Percentiles rank a stretch among this genome's conserved stretches.
Evolutionary conservation across 2,888 invertebrate species (phyloP).

Genomic region (Bedellia somnulentella): DNA sequence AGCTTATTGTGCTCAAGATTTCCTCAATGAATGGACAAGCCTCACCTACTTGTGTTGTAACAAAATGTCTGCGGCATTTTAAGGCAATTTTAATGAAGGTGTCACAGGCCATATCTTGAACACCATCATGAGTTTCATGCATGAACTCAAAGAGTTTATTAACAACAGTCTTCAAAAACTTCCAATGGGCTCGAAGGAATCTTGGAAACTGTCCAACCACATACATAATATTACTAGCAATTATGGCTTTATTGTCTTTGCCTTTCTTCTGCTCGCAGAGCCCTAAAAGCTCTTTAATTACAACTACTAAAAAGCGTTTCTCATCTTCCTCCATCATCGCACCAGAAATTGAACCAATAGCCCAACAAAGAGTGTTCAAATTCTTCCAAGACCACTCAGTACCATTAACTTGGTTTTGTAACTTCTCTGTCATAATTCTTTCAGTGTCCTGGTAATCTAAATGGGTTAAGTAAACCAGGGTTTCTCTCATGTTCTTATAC

Average conservation of each 20-base stretch:
- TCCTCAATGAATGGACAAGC: constrained; percentile 98
- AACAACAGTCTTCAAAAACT: constrained; percentile 98
- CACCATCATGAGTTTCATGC: constrained; percentile 99
- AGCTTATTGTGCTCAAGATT: constrained; percentile 92
- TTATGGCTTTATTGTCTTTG: constrained; percentile 99
- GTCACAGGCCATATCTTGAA: constrained; percentile 99
- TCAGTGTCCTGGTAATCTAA: constrained; percentile 97
- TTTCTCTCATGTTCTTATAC: constrained; percentile 99
- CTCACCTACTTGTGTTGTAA: constrained; percentile 94
- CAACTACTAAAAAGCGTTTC: constrained; percentile 96
- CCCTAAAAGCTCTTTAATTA: constrained; percentile 96
- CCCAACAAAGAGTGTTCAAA: constrained; percentile 98
- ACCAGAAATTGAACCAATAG: constrained; percentile 98
- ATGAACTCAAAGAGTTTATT: constrained; percentile 99
- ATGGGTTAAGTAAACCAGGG: constrained; percentile 96
- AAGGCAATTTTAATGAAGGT: constrained; percentile 99
- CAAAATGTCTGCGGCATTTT: constrained; percentile 97
- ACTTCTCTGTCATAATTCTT: constrained; percentile 97
- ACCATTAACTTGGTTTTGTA: constrained; percentile 97
- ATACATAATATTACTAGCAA: constrained; percentile 99
- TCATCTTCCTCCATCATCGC: constrained; percentile 99
- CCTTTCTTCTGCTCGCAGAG: constrained; percentile 97
- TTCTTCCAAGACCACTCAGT: constrained; percentile 99
- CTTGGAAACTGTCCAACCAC: constrained; percentile 99
- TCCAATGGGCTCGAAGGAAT: constrained; percentile 99